These are phyloP conservation scores for Cabera pusaria DNA, from an alignment of 2,888 invertebrate genomes.

Conservation along the genomic window DNA sequence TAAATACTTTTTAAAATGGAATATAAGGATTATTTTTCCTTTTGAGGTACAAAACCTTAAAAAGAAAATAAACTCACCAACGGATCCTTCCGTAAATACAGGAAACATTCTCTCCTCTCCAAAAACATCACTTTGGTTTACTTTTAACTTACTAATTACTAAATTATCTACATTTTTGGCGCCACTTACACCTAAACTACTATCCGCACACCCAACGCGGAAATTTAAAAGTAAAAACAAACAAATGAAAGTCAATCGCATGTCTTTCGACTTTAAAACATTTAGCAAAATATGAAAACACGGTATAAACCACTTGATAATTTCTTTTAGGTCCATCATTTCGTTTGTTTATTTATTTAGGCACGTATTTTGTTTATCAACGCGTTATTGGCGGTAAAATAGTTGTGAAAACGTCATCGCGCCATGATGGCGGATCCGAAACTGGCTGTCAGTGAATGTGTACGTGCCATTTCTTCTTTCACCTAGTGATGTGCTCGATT, in stretches of 20 bases:
- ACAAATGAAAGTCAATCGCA: constrained; percentile 29
- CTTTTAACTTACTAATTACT: constrained; percentile 20
- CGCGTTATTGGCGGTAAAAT: constrained; percentile 19
- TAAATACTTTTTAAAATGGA: too few relatives aligned
- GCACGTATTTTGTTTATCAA: constrained; percentile 23
- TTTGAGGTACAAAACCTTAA: too few relatives aligned
- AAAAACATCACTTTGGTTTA: constrained; percentile 31
- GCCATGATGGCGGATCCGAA: constrained; percentile 28
- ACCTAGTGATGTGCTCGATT: constrained; percentile 32
- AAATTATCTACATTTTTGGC: constrained; percentile 34
- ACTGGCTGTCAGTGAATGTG: constrained; percentile 19
- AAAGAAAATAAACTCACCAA: constrained; percentile 26
- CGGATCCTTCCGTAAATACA: constrained; percentile 12
- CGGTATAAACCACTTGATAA: constrained; percentile 78
- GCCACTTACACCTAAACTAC: constrained; percentile 13
- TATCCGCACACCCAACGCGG: constrained; percentile 21
- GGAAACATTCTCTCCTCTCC: constrained; percentile 5
- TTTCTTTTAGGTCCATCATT: constrained; percentile 76
- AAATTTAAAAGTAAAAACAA: constrained; percentile 30
- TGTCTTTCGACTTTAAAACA: constrained; percentile 18
- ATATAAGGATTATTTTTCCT: too few relatives aligned
- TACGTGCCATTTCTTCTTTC: constrained; percentile 68
- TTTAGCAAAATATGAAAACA: constrained; percentile 67
- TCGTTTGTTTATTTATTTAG: constrained; percentile 16
- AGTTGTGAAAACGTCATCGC: constrained; percentile 46